phyloP scores from a whole-genome alignment of 2,113 vertebrate genomes.

The Mobula hypostoma region DNA sequence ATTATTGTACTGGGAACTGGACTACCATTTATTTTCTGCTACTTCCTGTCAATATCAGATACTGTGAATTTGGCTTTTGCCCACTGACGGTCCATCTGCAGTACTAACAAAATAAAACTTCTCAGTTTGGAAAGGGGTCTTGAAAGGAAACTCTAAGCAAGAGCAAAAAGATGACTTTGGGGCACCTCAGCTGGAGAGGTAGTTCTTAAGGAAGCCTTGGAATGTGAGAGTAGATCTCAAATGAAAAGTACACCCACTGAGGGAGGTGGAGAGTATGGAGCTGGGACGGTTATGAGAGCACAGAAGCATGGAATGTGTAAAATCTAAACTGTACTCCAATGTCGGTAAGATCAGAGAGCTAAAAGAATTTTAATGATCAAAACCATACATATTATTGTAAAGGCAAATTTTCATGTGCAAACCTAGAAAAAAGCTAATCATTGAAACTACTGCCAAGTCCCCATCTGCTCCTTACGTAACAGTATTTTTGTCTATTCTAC shows the following conservation, averaged over 20 bases:
- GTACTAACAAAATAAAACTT: neutral
- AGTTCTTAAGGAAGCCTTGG: neutral
- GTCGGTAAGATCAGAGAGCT: neutral
- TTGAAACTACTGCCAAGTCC: neutral
- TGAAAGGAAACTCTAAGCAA: neutral
- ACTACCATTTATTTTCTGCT: neutral
- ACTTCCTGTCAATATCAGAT: neutral
- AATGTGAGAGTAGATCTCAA: neutral
- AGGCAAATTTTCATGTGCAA: neutral
- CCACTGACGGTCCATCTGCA: neutral
- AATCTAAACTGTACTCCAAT: neutral
- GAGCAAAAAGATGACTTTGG: neutral
- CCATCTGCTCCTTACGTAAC: neutral
- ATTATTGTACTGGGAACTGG: neutral
- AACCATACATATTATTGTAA: neutral
- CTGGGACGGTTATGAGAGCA: neutral
- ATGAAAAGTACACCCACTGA: neutral
- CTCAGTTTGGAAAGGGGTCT: neutral
- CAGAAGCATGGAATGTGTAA: neutral
- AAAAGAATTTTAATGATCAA: neutral
- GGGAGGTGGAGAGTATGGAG: neutral
- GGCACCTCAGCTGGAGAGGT: neutral
- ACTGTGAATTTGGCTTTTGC: neutral
- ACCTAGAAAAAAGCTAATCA: neutral
- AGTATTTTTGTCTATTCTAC: neutral